A percentile compares a stretch with the other conserved stretches of the same genome.
These are phyloP conservation scores for Corythaeola cristata DNA, from an alignment of 2,113 vertebrate genomes.

Conservation along the genomic window DNA sequence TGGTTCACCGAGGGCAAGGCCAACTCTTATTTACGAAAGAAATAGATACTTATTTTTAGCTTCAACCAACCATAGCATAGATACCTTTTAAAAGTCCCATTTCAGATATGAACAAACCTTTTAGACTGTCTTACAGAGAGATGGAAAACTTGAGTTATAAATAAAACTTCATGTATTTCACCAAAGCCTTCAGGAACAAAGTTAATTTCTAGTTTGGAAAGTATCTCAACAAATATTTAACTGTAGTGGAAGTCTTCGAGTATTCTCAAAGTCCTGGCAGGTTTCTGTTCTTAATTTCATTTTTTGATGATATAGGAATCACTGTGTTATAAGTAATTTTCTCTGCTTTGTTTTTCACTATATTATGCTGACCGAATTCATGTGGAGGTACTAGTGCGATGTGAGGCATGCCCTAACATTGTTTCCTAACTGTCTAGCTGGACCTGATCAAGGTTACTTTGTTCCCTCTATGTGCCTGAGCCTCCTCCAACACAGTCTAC, in stretches of 20 bases:
- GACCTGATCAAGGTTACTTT: neutral
- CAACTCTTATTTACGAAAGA: neutral
- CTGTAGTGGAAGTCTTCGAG: neutral
- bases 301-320: neutral
- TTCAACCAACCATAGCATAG: neutral
- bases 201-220: neutral
- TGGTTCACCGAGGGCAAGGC: neutral
- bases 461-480: neutral
- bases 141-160: neutral
- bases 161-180: neutral
- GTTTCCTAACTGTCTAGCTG: neutral
- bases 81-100: neutral
- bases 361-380: neutral
- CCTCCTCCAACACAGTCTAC: neutral
- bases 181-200: neutral
- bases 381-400: neutral
- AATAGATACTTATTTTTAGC: slow-evolving; percentile 20
- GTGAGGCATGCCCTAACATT: neutral
- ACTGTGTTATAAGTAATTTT: neutral
- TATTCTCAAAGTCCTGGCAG: neutral
- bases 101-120: neutral
- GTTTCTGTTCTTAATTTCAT: neutral
- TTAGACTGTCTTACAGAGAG: neutral
- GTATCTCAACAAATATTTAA: neutral
- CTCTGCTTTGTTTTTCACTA: neutral